phyloP scores from a whole-genome alignment of 2,113 vertebrate genomes.

The Eulacestoma nigropectus region DNA sequence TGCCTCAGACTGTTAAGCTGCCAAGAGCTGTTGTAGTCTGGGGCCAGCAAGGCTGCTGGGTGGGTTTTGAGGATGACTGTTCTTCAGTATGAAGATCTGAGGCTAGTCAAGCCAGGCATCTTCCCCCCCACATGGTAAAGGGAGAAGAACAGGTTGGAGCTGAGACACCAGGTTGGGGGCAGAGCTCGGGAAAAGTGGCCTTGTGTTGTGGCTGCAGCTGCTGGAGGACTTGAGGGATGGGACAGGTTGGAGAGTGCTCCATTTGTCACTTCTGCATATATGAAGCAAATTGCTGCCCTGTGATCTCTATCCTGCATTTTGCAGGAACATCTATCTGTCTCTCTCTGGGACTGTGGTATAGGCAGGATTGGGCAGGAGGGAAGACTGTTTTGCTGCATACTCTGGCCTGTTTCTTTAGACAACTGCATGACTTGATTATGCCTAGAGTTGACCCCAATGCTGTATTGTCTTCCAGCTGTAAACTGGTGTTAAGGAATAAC shows the following conservation, averaged over 20 bases:
- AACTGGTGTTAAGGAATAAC: not conserved
- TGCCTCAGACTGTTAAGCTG: not conserved
- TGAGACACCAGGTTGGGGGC: not conserved
- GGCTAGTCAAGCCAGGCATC: not conserved
- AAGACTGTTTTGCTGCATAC: not conserved
- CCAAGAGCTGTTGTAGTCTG: not conserved
- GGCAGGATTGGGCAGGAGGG: not conserved
- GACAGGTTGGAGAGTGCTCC: not conserved
- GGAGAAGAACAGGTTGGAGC: not conserved
- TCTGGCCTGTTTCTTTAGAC: not conserved
- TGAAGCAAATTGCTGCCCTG: not conserved
- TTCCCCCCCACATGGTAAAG: rapidly evolving
- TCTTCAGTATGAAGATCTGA: not conserved
- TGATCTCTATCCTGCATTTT: not conserved
- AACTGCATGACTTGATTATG: not conserved
- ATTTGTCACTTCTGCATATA: not conserved
- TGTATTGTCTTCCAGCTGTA: not conserved
- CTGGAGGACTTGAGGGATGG: no score
- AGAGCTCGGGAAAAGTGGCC: not conserved
- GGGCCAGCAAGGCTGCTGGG: not conserved
- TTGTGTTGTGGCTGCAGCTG: not conserved
- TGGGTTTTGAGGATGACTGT: not conserved
- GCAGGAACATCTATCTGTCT: not conserved
- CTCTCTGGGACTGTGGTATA: not conserved
- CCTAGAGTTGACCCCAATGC: not conserved